Evolutionary conservation across 2,888 invertebrate genomes (phyloP), one percentile per base, ranked within the genome.

Genomic region (Atrina japonica): DNA sequence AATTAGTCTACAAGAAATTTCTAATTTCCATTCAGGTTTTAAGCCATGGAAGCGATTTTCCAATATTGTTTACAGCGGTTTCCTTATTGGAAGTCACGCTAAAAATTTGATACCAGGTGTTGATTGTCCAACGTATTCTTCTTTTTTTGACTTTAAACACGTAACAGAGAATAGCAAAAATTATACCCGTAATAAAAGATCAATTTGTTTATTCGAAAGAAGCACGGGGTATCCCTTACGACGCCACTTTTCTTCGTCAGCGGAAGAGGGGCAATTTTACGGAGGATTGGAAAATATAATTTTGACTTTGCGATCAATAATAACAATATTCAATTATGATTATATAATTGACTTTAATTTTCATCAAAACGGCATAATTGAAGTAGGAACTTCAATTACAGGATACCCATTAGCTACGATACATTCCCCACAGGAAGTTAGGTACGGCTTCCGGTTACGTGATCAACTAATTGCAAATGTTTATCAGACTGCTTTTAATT

Each of bases 191-290:
- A 55, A 73, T 9, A 65, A 71, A 9, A 75, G 77, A 9, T 74
- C 83, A 6, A 80, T 82, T 18, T 88, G 88, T 76, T 68, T 88
- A 11, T 88, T 88, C 53, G 88, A 88, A 56, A 80, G 80, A 35
- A 80, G 81, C 66, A 80, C 78, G 16, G 86, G 81, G 2, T 71
- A 74, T 7, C 86, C 88, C 5, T 75, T 88, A 7, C 73, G 85
- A n/a, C 77, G 86, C 14, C 84, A 86, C 66, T 78, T 78, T 47
- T 67, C 75, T 2, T 74, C 75, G 55, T 29, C 55, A 3, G 25
- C 27, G 18, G 61, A 47, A 1, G 47, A 41, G 6, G 40, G 52
- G 0, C 52, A 64, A 18, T 80, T 81, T 47, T 87, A 85, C 65
- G 81, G 77, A 16, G 86, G 86, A 5, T 76, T 84, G 78, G 59